phyloP scores from a whole-genome alignment of 2,888 invertebrate genomes.

The Aspidiotus destructor region DNA sequence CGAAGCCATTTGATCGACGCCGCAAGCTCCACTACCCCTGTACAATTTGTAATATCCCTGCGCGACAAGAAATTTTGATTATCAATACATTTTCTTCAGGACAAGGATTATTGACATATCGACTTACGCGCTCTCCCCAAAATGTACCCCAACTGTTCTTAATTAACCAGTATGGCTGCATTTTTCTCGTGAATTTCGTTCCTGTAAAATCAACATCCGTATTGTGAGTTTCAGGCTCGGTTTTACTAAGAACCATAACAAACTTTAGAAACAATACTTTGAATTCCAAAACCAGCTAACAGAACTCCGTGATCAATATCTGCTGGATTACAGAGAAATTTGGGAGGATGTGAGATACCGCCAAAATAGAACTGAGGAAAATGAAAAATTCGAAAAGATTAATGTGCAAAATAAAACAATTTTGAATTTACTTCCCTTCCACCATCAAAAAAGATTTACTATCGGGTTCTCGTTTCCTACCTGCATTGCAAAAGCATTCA shows the following conservation, averaged over 20 bases:
- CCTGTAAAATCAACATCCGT: slow-evolving; percentile 44
- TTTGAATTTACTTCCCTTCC: too few species aligned
- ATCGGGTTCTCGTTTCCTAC: slow-evolving; percentile 39
- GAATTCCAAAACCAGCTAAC: slow-evolving; percentile 81
- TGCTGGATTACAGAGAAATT: slow-evolving; percentile 63
- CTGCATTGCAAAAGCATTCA: slow-evolving; percentile 91
- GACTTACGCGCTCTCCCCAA: slow-evolving; percentile 71
- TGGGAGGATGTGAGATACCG: slow-evolving; percentile 87
- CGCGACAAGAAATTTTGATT: slow-evolving; percentile 36
- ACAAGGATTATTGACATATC: too few species aligned
- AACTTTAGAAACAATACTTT: slow-evolving; percentile 48
- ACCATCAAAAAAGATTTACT: neutral
- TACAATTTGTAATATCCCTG: slow-evolving; percentile 88
- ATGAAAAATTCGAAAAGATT: slow-evolving; percentile 39
- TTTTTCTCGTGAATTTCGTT: slow-evolving; percentile 69
- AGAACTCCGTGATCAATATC: slow-evolving; percentile 90
- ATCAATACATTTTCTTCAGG: too few species aligned
- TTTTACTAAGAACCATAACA: neutral
- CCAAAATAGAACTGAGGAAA: slow-evolving; percentile 76
- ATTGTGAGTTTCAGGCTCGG: neutral
- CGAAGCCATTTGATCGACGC: slow-evolving; percentile 81
- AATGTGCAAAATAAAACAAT: neutral
- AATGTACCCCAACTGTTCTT: slow-evolving; percentile 89
- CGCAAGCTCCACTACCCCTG: slow-evolving; percentile 90
- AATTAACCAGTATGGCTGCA: slow-evolving; percentile 79